A percentile compares a stretch with the other conserved stretches of the same genome.
phyloP scores from a whole-genome alignment of 2,888 invertebrate genomes.

The Dicycla oo region DNA sequence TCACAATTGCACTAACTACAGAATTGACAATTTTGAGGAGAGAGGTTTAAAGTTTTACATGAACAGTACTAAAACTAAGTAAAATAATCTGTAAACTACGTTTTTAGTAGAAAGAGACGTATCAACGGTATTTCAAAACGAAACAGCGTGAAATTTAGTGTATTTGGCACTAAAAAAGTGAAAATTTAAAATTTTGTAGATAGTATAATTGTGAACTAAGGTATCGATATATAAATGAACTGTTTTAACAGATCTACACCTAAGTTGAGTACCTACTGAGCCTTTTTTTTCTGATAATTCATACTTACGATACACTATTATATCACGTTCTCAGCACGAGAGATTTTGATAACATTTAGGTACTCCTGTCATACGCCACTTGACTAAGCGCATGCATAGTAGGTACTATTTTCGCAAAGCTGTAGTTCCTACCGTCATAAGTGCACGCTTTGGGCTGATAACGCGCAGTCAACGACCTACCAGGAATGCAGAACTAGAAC shows the following conservation, averaged over 20 bases:
- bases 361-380: slow-evolving; percentile 10
- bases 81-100: no score
- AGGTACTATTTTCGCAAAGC: slow-evolving; percentile 50
- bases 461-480: slow-evolving; percentile 69
- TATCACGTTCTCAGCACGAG: slow-evolving; percentile 13
- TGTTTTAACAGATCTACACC: not conserved
- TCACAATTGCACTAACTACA: no score
- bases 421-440: slow-evolving; percentile 50
- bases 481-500: slow-evolving; percentile 73
- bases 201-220: no score
- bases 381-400: slow-evolving; percentile 16
- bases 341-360: slow-evolving; percentile 27
- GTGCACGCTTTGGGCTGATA: slow-evolving; percentile 66
- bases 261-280: slow-evolving; percentile 7
- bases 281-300: not conserved
- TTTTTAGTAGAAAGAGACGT: no score
- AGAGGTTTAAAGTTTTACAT: no score
- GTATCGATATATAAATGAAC: no score
- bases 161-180: no score
- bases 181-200: no score
- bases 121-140: no score
- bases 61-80: no score
- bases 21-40: no score
- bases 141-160: no score
- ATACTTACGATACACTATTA: not conserved